Evolutionary conservation across 2,888 invertebrate species (phyloP).

Genomic region (Cataglyphis altisquamis): DNA sequence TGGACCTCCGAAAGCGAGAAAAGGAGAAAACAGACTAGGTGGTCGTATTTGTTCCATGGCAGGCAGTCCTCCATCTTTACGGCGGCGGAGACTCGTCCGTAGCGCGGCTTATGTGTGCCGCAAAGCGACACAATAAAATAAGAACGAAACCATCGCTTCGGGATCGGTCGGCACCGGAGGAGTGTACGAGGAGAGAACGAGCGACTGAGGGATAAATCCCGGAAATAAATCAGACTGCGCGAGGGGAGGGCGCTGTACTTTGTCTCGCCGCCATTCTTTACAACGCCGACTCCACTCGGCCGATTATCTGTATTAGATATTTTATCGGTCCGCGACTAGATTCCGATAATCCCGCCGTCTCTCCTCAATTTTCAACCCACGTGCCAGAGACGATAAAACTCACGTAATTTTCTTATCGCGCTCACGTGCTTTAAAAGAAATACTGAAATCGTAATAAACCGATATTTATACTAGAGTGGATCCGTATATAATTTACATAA

Average conservation of each 20-base stretch:
- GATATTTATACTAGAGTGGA: not conserved
- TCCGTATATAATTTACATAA: not conserved
- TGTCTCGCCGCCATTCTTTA: conserved; percentile 43
- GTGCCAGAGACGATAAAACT: not conserved
- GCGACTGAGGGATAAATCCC: conserved; percentile 60
- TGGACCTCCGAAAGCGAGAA: not conserved
- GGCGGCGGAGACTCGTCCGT: conserved; percentile 26
- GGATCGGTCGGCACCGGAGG: not conserved
- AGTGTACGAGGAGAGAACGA: not conserved
- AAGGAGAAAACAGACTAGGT: not conserved
- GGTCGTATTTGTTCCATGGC: conserved; percentile 22
- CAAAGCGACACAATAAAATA: conserved; percentile 62
- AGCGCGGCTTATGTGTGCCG: conserved; percentile 38
- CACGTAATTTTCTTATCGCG: conserved; percentile 1
- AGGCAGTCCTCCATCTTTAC: conserved; percentile 38
- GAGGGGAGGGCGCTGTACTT: not conserved
- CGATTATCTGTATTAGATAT: conserved; percentile 51
- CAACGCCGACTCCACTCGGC: not conserved
- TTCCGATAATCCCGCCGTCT: conserved; percentile 10
- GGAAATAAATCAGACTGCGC: conserved; percentile 63
- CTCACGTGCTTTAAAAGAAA: not conserved
- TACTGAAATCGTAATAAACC: not conserved
- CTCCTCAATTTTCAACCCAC: not conserved
- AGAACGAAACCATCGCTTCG: conserved; percentile 43
- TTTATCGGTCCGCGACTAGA: conserved; percentile 32